Evolutionary conservation across 1,140 invertebrate genomes (phyloP), one percentile per base, ranked within the genome.

Genomic region (Chionoecetes opilio): DNA sequence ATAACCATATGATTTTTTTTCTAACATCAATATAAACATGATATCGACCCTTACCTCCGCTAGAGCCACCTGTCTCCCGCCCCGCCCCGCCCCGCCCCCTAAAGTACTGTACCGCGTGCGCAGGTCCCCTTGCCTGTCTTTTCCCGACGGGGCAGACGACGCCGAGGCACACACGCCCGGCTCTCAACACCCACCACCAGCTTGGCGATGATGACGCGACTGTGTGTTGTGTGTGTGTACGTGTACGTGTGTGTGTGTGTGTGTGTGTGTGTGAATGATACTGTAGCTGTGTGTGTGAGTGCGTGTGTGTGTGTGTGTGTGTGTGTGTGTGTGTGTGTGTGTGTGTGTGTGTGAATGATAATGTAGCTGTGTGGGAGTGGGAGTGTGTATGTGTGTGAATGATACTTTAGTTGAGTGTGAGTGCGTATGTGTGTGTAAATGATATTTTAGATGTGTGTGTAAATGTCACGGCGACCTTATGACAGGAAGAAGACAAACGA

Each of bases 241-340:
- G 46, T 53, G 46, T 53, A 9, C 46, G 46, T 11, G 46, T 9
- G 46, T 14, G 46, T 53, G 46, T 9, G 46, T 53, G 46, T 75
- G 63, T 75, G 63, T 75, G 63, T 75, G 63, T 75, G 63, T 75
- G 63, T 75, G 63, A n/a, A 26, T 75, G 8, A n/a, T n/a, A n/a
- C n/a, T 46, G 5, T 46, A 14, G 41, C 41, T 46, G 14, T 14
- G 63, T n/a, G 5, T 11, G 21, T 75, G 63, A 5, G 21, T 75
- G 21, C 8, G 63, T 75, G 63, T 75, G 63, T 75, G 63, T 75
- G 63, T 75, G 63, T 75, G 63, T 75, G 63, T 75, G 63, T 75
- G 63, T 75, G 8, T 75, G 63, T 75, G 63, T 75, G 53, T 63
- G 53, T 63, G 53, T 63, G 53, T 63, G 53, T 63, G 53, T 63